Evolutionary conservation across 2,797 vertebrate species (phyloP).

Genomic region (Melanotaenia trifasciata): DNA sequence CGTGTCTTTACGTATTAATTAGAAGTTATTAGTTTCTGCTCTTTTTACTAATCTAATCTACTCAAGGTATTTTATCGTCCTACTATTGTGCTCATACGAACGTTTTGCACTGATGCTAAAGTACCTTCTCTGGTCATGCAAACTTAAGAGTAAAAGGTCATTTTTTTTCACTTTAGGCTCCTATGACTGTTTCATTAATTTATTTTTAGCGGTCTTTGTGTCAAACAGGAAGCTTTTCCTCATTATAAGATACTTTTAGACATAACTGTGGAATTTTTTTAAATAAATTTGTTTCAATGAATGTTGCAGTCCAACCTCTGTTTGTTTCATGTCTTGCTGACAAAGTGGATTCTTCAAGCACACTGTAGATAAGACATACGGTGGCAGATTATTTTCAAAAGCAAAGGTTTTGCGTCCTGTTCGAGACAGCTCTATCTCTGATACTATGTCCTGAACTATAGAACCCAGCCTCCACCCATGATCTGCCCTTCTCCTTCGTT

Average conservation of each 20-base stretch:
- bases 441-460: conserved; percentile 27
- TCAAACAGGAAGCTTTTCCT: neutral
- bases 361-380: conserved; percentile 27
- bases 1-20: neutral
- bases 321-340: conserved; percentile 17
- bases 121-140: neutral
- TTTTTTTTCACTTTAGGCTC: neutral
- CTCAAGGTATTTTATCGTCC: too few relatives aligned
- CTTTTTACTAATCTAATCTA: too few relatives aligned
- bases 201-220: neutral
- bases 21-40: neutral
- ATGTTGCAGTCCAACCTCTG: conserved; percentile 11
- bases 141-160: neutral
- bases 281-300: neutral
- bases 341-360: neutral
- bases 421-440: conserved; percentile 33
- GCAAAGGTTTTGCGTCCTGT: conserved; percentile 48
- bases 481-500: conserved; percentile 10
- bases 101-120: neutral
- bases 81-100: neutral
- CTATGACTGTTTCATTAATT: neutral
- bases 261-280: neutral
- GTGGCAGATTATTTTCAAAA: conserved; percentile 32
- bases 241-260: neutral
- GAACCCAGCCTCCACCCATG: conserved; percentile 27